phyloP scores from a whole-genome alignment of 92 coral and sea anemone genomes.

The Siderastrea radians region DNA sequence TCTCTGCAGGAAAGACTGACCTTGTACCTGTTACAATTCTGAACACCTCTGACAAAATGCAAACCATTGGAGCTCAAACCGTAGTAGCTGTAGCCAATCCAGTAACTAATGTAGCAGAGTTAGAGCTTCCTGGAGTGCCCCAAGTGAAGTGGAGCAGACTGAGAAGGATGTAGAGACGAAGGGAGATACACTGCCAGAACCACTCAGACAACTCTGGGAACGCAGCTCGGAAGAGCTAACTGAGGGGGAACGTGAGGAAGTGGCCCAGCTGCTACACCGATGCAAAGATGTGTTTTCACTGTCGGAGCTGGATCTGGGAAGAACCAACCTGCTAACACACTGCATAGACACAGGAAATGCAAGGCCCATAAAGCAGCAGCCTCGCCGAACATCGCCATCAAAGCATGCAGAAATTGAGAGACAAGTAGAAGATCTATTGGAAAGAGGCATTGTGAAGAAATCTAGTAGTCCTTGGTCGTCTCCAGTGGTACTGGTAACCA shows the following conservation, averaged over 20 bases:
- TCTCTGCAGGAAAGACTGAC: constrained; percentile 16
- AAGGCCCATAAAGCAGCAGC: constrained; percentile 36
- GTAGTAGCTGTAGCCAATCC: too few species aligned
- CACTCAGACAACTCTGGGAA: constrained; percentile 10
- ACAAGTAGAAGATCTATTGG: too few species aligned
- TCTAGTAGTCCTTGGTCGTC: too few species aligned
- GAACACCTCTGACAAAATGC: constrained; percentile 17
- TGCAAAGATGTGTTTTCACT: constrained; percentile 44
- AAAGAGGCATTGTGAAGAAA: too few species aligned
- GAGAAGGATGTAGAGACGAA: too few species aligned
- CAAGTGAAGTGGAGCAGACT: too few species aligned
- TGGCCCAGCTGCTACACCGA: constrained; percentile 24
- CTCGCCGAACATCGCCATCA: constrained; percentile 45
- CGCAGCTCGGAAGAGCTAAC: constrained; percentile 44
- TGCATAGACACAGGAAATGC: constrained; percentile 47
- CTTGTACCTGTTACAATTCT: constrained; percentile 30
- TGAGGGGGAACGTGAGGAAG: constrained; percentile 25
- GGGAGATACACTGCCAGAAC: too few species aligned
- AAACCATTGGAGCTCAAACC: neutral
- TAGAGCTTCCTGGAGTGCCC: too few species aligned
- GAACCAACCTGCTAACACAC: constrained; percentile 28
- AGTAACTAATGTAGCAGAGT: too few species aligned
- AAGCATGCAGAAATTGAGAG: constrained; percentile 21
- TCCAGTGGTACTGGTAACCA: too few species aligned
- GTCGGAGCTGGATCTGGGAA: constrained; percentile 12